These are phyloP conservation scores for Formicarius rufipectus DNA, from an alignment of 2,113 vertebrate species.

Conservation along the genomic window DNA sequence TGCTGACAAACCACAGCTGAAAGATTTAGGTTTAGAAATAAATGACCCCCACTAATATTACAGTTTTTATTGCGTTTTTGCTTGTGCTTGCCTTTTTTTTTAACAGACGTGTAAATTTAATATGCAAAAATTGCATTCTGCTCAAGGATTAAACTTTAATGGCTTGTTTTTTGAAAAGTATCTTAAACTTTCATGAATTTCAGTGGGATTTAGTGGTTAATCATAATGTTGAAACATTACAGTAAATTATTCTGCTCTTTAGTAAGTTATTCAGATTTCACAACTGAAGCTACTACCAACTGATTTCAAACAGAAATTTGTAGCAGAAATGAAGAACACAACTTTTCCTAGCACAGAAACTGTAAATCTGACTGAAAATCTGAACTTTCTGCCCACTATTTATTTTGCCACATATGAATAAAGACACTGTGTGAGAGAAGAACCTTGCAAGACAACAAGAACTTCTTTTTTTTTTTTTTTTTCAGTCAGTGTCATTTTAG, in stretches of 20 bases:
- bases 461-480: background rate
- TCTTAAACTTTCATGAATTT: background rate
- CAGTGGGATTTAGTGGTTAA: background rate
- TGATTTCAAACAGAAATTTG: background rate
- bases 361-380: background rate
- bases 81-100: background rate
- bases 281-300: background rate
- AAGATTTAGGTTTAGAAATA: background rate
- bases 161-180: background rate
- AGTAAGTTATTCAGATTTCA: background rate
- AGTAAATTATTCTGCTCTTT: background rate
- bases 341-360: background rate
- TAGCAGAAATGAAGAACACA: background rate
- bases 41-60: background rate
- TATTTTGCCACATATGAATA: background rate
- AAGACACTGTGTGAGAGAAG: background rate
- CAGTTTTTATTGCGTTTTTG: background rate
- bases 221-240: background rate
- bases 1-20: background rate
- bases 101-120: background rate
- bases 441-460: background rate
- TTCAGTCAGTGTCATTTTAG: background rate
- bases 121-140: background rate
- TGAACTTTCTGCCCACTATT: background rate
- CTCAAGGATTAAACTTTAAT: background rate